These are phyloP conservation scores for Okapia johnstoni DNA, from an alignment of 2,113 vertebrate species.

Conservation along the genomic window DNA sequence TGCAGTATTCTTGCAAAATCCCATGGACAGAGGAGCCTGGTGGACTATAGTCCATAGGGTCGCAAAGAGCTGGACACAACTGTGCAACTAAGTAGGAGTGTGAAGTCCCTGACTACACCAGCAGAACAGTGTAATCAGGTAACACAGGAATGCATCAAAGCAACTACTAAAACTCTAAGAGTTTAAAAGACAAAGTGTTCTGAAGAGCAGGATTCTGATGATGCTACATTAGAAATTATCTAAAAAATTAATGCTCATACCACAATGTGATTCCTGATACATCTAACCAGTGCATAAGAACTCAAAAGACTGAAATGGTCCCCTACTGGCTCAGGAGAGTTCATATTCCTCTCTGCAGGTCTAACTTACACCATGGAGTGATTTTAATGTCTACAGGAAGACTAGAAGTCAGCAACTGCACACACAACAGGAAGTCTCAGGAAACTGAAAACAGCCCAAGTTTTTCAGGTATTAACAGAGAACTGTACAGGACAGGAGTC, in stretches of 20 bases:
- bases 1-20: background rate
- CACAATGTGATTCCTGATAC: background rate
- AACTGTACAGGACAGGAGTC: background rate
- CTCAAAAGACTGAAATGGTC: background rate
- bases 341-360: background rate
- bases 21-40: background rate
- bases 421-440: background rate
- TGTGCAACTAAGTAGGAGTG: background rate
- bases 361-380: background rate
- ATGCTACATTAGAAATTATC: background rate
- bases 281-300: background rate
- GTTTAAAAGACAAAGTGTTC: background rate
- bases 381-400: background rate
- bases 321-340: background rate
- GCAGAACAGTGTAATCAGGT: background rate
- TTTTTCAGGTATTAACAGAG: background rate
- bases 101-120: background rate
- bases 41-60: background rate
- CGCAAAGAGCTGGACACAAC: background rate
- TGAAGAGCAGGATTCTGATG: background rate
- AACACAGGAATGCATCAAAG: background rate
- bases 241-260: background rate
- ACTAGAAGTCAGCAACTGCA: background rate
- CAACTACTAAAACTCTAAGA: background rate
- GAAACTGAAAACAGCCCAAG: background rate